phyloP scores from a whole-genome alignment of 92 coral and sea anemone species.

The Anthopleura xanthogrammica region DNA sequence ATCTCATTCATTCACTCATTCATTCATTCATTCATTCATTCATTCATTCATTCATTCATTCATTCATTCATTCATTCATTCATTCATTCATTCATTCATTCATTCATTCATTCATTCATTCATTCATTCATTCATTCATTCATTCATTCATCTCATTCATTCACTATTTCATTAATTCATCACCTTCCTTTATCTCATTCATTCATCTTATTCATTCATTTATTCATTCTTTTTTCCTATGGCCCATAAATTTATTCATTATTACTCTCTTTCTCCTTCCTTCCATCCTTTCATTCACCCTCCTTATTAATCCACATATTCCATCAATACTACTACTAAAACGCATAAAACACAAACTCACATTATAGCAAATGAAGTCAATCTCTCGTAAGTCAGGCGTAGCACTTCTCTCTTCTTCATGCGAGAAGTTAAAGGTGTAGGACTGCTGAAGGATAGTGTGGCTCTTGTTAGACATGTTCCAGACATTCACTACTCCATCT shows the following conservation, averaged over 20 bases:
- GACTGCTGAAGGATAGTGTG: conserved; percentile 81
- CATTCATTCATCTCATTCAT: too few species aligned
- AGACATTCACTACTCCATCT: conserved; percentile 70
- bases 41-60: too few species aligned
- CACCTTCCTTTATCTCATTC: too few species aligned
- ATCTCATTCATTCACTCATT: too few species aligned
- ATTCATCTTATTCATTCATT: not conserved
- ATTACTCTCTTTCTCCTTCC: too few species aligned
- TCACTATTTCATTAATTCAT: too few species aligned
- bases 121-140: too few species aligned
- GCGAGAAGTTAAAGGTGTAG: conserved; percentile 58
- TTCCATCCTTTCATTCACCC: not conserved
- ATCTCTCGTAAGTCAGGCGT: conserved; percentile 52
- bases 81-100: not conserved
- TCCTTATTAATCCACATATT: not conserved
- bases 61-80: not conserved
- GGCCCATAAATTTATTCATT: too few species aligned
- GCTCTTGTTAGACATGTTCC: conserved; percentile 82
- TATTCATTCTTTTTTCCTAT: too few species aligned
- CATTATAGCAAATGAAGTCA: conserved; percentile 70
- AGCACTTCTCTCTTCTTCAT: conserved; percentile 35
- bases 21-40: too few species aligned
- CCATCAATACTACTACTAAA: not conserved
- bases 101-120: too few species aligned
- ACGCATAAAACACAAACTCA: conserved; percentile 33